These are phyloP conservation scores for Acrocephalus scirpaceus DNA, from an alignment of 2,797 vertebrate genomes.

Conservation along the genomic window DNA sequence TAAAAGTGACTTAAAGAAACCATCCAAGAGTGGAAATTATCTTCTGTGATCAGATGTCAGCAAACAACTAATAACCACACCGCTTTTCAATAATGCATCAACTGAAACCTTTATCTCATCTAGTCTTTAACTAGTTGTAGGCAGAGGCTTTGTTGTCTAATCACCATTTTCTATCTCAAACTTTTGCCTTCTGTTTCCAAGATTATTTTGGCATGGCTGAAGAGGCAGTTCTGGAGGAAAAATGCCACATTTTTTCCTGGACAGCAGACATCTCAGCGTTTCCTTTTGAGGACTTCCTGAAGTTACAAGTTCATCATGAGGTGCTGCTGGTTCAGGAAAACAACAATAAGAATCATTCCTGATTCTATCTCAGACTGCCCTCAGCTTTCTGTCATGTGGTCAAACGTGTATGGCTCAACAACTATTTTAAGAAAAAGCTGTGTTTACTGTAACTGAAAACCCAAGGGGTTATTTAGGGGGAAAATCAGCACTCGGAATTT, in stretches of 20 bases:
- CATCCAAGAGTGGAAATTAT: background rate
- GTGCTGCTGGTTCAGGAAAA: background rate
- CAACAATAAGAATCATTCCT: background rate
- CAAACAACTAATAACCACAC: background rate
- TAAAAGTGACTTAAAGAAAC: background rate
- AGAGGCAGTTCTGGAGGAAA: background rate
- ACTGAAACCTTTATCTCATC: background rate
- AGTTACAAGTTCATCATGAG: background rate
- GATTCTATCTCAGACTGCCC: background rate
- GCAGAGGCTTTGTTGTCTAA: background rate
- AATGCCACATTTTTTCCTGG: background rate
- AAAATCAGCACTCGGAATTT: background rate
- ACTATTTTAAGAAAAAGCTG: slow-evolving; percentile 15
- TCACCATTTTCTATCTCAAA: background rate
- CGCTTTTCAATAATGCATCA: background rate
- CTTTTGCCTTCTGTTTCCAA: background rate
- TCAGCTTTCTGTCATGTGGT: background rate
- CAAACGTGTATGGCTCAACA: background rate
- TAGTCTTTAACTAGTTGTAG: background rate
- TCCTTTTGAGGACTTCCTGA: background rate
- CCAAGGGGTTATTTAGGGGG: background rate
- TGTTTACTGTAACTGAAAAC: slow-evolving; percentile 41
- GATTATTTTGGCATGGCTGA: background rate
- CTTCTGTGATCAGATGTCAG: background rate
- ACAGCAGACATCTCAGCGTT: background rate